Evolutionary conservation across 2,888 invertebrate genomes (phyloP).

Genomic region (Idaea dimidiata): DNA sequence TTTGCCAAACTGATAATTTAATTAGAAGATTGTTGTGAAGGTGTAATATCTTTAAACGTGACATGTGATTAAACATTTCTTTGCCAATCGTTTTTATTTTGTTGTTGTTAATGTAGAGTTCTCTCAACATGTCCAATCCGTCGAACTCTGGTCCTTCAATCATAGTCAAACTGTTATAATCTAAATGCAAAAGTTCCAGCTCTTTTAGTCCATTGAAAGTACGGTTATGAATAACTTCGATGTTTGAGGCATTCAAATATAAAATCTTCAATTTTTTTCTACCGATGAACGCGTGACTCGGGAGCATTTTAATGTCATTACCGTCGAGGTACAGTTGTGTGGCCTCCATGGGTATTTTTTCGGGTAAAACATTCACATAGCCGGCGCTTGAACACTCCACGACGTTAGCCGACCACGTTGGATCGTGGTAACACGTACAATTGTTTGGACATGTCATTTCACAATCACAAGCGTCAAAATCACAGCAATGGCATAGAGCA

Average conservation of each 20-base stretch:
- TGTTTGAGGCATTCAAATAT: conserved; percentile 89
- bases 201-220: conserved; percentile 92
- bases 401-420: conserved; percentile 92
- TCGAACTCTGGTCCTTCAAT: conserved; percentile 91
- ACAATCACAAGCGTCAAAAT: conserved; percentile 95
- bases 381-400: conserved; percentile 89
- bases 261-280: conserved; percentile 88
- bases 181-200: conserved; percentile 87
- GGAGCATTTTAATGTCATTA: conserved; percentile 87
- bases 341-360: conserved; percentile 94
- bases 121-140: conserved; percentile 85
- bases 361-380: conserved; percentile 85
- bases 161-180: conserved; percentile 85
- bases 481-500: conserved; percentile 93
- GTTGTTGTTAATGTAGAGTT: conserved; percentile 88
- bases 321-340: conserved; percentile 94
- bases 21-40: conserved; percentile 87
- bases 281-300: conserved; percentile 92
- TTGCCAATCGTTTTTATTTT: conserved; percentile 85
- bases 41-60: conserved; percentile 83
- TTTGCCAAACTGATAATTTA: conserved; percentile 86
- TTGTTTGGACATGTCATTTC: conserved; percentile 94
- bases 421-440: conserved; percentile 94
- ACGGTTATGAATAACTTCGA: conserved; percentile 89
- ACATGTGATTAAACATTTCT: conserved; percentile 85